A percentile compares a stretch with the other conserved stretches of the same genome.
Evolutionary conservation across 2,113 vertebrate species (phyloP).

Genomic region (Stegostoma tigrinum): DNA sequence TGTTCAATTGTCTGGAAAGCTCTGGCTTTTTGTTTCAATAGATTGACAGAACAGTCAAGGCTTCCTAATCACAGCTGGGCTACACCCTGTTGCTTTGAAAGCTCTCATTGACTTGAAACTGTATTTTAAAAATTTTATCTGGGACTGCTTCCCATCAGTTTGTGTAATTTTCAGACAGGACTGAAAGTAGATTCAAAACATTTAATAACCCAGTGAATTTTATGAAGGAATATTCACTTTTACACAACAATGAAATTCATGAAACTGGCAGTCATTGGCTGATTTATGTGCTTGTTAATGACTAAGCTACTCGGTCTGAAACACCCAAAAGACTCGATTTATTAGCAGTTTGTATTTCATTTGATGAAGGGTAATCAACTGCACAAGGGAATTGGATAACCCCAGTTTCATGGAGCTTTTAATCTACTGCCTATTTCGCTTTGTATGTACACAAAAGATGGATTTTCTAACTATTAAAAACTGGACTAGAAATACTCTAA

Average conservation of each 20-base stretch:
- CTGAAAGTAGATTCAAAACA: background rate
- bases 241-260: background rate
- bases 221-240: background rate
- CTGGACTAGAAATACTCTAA: background rate
- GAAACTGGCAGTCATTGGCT: background rate
- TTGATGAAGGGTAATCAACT: background rate
- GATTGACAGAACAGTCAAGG: background rate
- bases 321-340: background rate
- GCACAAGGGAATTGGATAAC: background rate
- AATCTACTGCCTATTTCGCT: background rate
- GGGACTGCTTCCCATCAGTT: background rate
- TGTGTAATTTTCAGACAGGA: background rate
- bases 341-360: background rate
- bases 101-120: background rate
- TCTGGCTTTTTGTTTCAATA: background rate
- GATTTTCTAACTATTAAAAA: background rate
- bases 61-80: background rate
- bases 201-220: background rate
- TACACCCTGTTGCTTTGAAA: background rate
- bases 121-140: background rate
- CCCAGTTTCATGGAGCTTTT: background rate
- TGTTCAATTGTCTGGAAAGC: background rate
- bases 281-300: background rate
- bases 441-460: background rate
- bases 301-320: background rate